These are phyloP conservation scores for Anoplopoma fimbria DNA, from an alignment of 2,113 vertebrate species.

Conservation along the genomic window DNA sequence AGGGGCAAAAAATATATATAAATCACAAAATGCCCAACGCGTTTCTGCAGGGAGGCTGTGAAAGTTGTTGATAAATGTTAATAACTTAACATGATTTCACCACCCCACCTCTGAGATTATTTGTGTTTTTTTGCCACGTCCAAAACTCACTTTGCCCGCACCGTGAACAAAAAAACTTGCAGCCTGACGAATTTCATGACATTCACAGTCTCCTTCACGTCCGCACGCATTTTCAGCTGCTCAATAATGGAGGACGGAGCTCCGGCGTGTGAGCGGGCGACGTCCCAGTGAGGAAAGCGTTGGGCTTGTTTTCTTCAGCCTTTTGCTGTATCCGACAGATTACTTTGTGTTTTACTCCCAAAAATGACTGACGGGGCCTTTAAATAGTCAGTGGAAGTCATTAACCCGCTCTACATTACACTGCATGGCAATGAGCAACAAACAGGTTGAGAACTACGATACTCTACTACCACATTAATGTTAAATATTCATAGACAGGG, in stretches of 20 bases:
- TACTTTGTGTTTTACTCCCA: neutral
- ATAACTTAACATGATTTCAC: slow-evolving; percentile 42
- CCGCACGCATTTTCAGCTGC: slow-evolving; percentile 39
- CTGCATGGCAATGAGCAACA: neutral
- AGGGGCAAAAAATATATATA: slow-evolving; percentile 12
- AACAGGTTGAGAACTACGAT: too few relatives aligned
- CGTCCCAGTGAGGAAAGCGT: slow-evolving; percentile 7
- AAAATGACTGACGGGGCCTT: neutral
- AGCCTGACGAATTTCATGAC: slow-evolving; percentile 63
- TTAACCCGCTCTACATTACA: neutral
- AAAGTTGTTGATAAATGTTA: slow-evolving; percentile 38
- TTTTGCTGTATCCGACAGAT: neutral
- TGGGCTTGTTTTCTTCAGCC: slow-evolving; percentile 3
- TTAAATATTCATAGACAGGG: neutral
- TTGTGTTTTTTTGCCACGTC: slow-evolving; percentile 17
- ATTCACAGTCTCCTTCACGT: slow-evolving; percentile 66
- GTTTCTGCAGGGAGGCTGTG: slow-evolving; percentile 12
- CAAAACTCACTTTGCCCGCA: slow-evolving; percentile 42
- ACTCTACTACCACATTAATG: neutral
- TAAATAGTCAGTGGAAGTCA: neutral
- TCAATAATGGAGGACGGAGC: slow-evolving; percentile 38
- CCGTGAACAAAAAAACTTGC: neutral
- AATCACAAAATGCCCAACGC: neutral
- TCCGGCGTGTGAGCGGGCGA: slow-evolving; percentile 30
- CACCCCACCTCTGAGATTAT: neutral